Conservation (phyloP, 1,140 invertebrate genomes). For the Aricia agestis region DNA sequence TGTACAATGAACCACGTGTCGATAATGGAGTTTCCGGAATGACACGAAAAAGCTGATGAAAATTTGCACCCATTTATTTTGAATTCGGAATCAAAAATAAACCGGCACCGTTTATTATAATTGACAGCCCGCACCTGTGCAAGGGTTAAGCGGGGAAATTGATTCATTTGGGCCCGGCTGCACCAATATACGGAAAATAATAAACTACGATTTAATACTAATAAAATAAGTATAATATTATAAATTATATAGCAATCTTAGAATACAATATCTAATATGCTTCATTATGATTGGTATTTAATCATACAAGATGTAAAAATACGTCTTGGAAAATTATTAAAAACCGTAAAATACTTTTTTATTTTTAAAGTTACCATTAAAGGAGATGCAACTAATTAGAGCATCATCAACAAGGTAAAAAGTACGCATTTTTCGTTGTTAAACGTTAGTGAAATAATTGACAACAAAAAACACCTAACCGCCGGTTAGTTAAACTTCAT, state of each 20-base stretch:
- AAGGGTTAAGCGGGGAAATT: constrained; percentile 50
- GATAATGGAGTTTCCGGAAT: background rate
- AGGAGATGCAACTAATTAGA: too few relatives aligned
- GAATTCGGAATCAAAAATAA: constrained; percentile 17
- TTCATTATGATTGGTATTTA: too few relatives aligned
- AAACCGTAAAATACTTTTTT: too few relatives aligned
- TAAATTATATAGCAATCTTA: too few relatives aligned
- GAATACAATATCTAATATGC: too few relatives aligned
- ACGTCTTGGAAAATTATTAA: too few relatives aligned
- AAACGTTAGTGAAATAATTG: constrained; percentile 13
- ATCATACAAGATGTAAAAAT: too few relatives aligned
- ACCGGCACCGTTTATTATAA: constrained; percentile 49
- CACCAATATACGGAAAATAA: constrained; percentile 1
- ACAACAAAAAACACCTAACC: constrained; percentile 19
- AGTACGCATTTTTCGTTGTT: too few relatives aligned
- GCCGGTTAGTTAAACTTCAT: background rate
- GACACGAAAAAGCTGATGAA: background rate
- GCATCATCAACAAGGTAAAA: too few relatives aligned
- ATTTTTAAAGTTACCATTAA: too few relatives aligned
- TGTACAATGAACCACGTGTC: background rate
- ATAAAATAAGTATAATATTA: too few relatives aligned
- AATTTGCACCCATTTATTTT: constrained; percentile 3
- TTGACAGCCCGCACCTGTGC: constrained; percentile 54
- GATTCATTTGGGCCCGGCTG: constrained; percentile 45
- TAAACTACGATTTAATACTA: too few relatives aligned